Base-by-base conservation (phyloP, 92 coral and sea anemone genomes). In the Phenganax stokvisi region DNA sequence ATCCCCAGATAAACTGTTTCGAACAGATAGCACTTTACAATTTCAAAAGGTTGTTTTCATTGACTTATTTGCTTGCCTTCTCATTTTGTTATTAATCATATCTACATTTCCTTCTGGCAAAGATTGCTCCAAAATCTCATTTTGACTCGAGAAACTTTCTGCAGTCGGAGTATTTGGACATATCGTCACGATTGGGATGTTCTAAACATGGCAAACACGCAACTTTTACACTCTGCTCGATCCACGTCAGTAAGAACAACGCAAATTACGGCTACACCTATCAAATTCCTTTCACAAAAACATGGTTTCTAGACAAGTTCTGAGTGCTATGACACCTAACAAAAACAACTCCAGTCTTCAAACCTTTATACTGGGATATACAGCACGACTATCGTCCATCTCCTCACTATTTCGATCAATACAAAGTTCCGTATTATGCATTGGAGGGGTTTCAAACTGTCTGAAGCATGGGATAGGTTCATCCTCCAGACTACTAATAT, bases 381-480 rank as follows among this genome's bases (percentile, higher is more conserved):
- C 16, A 76, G 56, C 64, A 65, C 74, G 85, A 53, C 55, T 17
- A 57, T 85, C 3, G 3, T 37, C 67, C 7, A 71, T 66, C 37
- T 25, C 85, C n/a, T 31, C 72, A 53, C 44, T 30, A 11, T 73
- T 77, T 6, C 20, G 56, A 17, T 20, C 76, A 20, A 57, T 75
- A 11, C 59, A 61, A 15, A 56, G 0, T 54, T 30, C 79, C 11
- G 81, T 58, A 54, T 8, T 68, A 56, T 85, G 91, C 11, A 11
- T 13, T 5, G 73, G 47, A 37, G 47, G 5, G 5, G 51, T 59
- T 60, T 56, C 73, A 28, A 63, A 51, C 53, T 79, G 99, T 68
- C 97, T 82, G 84, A 92, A 96, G 86, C 90, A 96, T 9, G 99
- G 99, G 15, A 96, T 90, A 37, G 99, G 99, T 54, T 96, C 99